Evolutionary conservation across 2,113 vertebrate species (phyloP), one percentile per base, ranked within the genome.

Genomic region (Psephotus haematonotus): DNA sequence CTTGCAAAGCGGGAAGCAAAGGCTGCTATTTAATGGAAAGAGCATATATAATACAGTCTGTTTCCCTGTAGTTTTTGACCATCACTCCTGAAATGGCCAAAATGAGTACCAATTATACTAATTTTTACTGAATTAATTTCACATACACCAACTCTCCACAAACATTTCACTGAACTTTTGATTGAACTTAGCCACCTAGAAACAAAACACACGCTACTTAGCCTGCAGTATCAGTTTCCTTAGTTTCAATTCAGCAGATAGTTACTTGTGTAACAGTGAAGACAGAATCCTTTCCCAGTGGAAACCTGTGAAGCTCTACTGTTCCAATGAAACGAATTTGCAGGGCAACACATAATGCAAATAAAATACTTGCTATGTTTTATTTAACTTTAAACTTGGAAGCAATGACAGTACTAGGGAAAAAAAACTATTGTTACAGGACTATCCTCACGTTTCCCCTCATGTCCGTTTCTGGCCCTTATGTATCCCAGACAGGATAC

Each of bases 401-500:
- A 67, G 71, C 59, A 77, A n/a, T 27, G 27, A 37, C 23, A 72
- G 39, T 7, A n/a, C 43, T 57, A 49, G 15, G 24, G 13, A 74
- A 70, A 81, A 70, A 81, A 14, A 62, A 43, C 2, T 41, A 65
- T 27, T 2, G 44, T 17, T n/a, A 53, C 0, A 75, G 6, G 9
- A 31, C 23, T 11, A 7, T 22, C 53, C 24, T 78, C 25, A 28
- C 13, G 52, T 59, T 64, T 85, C 49, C 17, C 18, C 46, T 2
- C 2, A 16, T 35, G 63, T 29, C 47, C 0, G 0, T 39, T 79
- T 50, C 49, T 55, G 33, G 20, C 31, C 28, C 11, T 24, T 22
- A 1, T 0, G 0, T 46, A 33, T 70, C 43, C 18, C 75, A 86
- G 44, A 55, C 9, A 63, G 46, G 28, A 70, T 18, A 59, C 28